phyloP scores from a whole-genome alignment of 2,888 invertebrate species.

The Seira sanloemensis region DNA sequence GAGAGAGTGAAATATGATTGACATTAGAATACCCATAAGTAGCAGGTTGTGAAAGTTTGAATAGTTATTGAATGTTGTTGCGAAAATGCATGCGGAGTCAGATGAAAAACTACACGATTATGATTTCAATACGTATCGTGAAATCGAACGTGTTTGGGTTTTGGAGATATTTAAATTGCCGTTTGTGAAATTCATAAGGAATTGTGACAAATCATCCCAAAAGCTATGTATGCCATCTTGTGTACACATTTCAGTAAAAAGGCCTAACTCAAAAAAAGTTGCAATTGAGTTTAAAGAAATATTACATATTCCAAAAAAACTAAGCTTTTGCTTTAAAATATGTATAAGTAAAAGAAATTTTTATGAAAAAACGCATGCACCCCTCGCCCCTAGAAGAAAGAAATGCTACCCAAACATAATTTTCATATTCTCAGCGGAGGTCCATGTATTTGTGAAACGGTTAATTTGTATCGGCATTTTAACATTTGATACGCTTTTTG shows the following conservation, averaged over 20 bases:
- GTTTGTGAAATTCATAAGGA: too few species aligned
- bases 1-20: slow-evolving; percentile 26
- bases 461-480: slow-evolving; percentile 68
- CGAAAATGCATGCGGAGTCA: too few species aligned
- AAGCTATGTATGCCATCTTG: too few species aligned
- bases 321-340: background rate
- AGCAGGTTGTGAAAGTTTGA: slow-evolving; percentile 46
- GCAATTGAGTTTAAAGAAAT: background rate
- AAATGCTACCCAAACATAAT: too few species aligned
- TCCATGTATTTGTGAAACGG: slow-evolving; percentile 53
- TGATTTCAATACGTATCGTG: too few species aligned
- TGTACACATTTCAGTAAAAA: slow-evolving; percentile 3
- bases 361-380: background rate
- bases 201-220: too few species aligned
- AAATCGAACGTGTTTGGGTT: too few species aligned
- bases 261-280: background rate
- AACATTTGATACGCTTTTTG: slow-evolving; percentile 72
- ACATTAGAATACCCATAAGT: slow-evolving; percentile 35
- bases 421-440: slow-evolving; percentile 46
- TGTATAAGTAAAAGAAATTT: background rate
- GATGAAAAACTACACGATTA: too few species aligned
- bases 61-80: too few species aligned
- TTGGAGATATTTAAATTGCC: too few species aligned
- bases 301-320: too few species aligned
- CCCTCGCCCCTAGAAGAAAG: too few species aligned